These are phyloP conservation scores for Diarsia rubi DNA, from an alignment of 2,888 invertebrate species.

Conservation along the genomic window DNA sequence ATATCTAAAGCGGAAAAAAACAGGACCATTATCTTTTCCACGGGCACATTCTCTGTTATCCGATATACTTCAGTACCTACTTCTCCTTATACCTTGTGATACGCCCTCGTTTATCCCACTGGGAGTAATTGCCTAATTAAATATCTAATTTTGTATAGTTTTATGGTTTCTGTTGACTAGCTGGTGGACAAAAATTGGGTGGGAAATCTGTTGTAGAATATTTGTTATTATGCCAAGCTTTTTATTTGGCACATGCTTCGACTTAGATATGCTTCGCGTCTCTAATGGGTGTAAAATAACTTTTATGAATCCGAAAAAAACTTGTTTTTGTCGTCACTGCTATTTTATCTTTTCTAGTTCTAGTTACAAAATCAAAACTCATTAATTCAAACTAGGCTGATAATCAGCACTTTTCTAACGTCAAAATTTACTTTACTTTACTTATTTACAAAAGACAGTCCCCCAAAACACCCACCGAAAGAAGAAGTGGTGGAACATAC, in stretches of 20 bases:
- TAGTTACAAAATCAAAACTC: too few species aligned
- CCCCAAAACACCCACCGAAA: too few species aligned
- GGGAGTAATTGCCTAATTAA: slow-evolving; percentile 64
- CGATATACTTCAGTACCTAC: slow-evolving; percentile 12
- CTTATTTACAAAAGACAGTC: too few species aligned
- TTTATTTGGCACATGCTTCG: not conserved
- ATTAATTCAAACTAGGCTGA: too few species aligned
- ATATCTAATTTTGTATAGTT: slow-evolving; percentile 56
- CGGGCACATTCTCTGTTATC: slow-evolving; percentile 22
- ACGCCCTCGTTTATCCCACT: slow-evolving; percentile 40
- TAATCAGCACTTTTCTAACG: too few species aligned
- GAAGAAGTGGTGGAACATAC: too few species aligned
- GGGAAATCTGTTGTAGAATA: slow-evolving; percentile 1
- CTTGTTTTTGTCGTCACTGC: too few species aligned
- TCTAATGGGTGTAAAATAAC: too few species aligned
- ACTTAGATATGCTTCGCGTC: not conserved
- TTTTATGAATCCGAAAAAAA: too few species aligned
- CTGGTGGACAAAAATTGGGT: slow-evolving; percentile 12
- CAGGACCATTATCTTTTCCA: slow-evolving; percentile 37
- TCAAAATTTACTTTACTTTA: too few species aligned
- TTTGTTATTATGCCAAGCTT: not conserved
- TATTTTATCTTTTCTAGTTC: too few species aligned
- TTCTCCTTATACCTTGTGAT: slow-evolving; percentile 8
- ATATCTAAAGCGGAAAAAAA: slow-evolving; percentile 35
- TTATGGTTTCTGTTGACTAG: slow-evolving; percentile 41